Conservation (phyloP, 2,888 invertebrate genomes). For the Acleris literana region DNA sequence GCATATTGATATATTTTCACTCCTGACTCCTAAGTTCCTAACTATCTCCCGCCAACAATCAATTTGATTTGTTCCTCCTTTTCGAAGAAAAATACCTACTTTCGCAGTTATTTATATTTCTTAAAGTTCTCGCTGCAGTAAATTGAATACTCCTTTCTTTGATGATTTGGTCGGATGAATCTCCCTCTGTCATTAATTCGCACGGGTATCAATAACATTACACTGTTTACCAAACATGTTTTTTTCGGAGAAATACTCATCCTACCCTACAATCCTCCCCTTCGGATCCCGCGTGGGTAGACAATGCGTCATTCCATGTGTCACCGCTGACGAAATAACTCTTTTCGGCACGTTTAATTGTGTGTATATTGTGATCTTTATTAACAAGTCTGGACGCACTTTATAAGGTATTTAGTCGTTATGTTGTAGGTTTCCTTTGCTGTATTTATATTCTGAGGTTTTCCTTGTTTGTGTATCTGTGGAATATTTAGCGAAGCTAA, state of each 20-base stretch:
- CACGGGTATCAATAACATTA: too few relatives aligned
- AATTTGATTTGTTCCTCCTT: too few relatives aligned
- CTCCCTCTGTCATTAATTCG: too few relatives aligned
- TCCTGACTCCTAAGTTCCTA: too few relatives aligned
- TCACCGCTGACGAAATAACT: conserved; percentile 7
- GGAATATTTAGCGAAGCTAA: conserved; percentile 1
- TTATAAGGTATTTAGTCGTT: conserved; percentile 27
- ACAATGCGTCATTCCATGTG: conserved; percentile 19
- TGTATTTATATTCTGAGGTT: background rate
- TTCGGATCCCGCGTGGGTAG: conserved; percentile 14
- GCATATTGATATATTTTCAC: too few relatives aligned
- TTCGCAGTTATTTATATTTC: too few relatives aligned
- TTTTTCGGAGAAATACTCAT: background rate
- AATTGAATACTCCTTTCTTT: too few relatives aligned
- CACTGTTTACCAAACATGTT: background rate
- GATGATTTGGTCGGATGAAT: too few relatives aligned
- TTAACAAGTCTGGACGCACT: conserved; percentile 24
- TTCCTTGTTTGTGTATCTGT: background rate
- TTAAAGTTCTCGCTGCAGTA: too few relatives aligned
- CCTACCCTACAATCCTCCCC: conserved; percentile 4
- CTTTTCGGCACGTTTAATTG: background rate
- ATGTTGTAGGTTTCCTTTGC: background rate
- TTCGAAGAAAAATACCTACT: too few relatives aligned
- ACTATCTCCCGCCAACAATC: too few relatives aligned
- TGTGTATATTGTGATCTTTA: background rate